phyloP scores from a whole-genome alignment of 2,797 vertebrate genomes.

The Coreius guichenoti region DNA sequence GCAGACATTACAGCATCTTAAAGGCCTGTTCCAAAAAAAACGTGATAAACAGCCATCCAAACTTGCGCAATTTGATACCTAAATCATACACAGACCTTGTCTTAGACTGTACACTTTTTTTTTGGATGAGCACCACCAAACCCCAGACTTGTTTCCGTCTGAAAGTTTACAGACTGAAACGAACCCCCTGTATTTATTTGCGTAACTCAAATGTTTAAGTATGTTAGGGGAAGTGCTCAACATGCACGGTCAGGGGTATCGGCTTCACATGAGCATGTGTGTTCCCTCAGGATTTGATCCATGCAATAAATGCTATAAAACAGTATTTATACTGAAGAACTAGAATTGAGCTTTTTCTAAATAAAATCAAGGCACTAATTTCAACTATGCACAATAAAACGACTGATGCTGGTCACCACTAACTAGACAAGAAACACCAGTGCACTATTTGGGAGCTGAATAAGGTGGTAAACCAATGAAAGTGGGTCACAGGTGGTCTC shows the following conservation, averaged over 20 bases:
- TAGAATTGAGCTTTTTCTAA: background rate
- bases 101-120: background rate
- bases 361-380: background rate
- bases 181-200: background rate
- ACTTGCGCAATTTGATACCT: conserved; percentile 7
- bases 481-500: conserved; percentile 2
- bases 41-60: background rate
- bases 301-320: background rate
- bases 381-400: background rate
- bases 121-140: background rate
- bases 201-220: background rate
- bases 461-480: background rate
- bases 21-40: background rate
- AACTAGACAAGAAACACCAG: background rate
- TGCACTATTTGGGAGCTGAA: background rate
- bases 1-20: conserved; percentile 26
- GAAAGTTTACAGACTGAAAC: background rate
- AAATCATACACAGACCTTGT: background rate
- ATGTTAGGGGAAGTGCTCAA: background rate
- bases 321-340: background rate
- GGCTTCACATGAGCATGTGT: background rate
- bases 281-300: background rate
- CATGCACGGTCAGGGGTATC: background rate
- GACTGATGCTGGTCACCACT: background rate
- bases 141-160: background rate